Evolutionary conservation across 2,113 vertebrate species (phyloP).

Genomic region (Neolamprologus cancellatus): DNA sequence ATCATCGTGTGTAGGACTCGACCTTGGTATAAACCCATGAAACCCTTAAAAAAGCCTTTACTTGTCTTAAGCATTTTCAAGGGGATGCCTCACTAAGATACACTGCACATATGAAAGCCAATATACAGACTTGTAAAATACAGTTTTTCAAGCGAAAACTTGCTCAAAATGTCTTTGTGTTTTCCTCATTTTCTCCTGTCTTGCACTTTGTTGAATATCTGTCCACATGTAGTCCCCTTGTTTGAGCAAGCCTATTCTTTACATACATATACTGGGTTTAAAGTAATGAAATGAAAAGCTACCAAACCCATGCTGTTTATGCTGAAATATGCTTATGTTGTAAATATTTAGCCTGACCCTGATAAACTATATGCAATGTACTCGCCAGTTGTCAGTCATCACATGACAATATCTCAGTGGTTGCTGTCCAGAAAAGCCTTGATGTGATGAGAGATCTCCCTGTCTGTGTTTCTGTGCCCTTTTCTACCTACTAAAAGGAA

Average conservation of each 20-base stretch:
- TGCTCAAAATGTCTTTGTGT: background rate
- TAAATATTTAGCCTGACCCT: conserved; percentile 44
- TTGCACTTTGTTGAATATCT: background rate
- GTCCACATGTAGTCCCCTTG: background rate
- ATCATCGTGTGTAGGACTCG: conserved; percentile 25
- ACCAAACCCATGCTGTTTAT: conserved; percentile 33
- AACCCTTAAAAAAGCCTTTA: conserved; percentile 45
- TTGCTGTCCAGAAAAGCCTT: conserved; percentile 37
- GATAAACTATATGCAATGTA: conserved; percentile 51
- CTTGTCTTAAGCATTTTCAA: conserved; percentile 40
- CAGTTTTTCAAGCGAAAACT: background rate
- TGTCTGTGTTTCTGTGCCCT: conserved; percentile 35
- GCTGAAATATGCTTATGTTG: conserved; percentile 44
- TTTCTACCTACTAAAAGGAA: conserved; percentile 49
- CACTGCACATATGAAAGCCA: background rate
- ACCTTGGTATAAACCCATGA: conserved; percentile 52
- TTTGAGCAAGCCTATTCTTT: conserved; percentile 1
- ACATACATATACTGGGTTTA: conserved; percentile 2
- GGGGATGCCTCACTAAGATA: background rate
- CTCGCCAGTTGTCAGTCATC: conserved; percentile 39
- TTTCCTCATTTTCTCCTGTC: background rate
- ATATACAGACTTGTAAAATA: background rate
- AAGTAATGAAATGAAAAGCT: conserved; percentile 10
- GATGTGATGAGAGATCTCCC: conserved; percentile 47
- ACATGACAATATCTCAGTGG: conserved; percentile 51